Base-by-base conservation (phyloP, 2,888 invertebrate species). In the Craniophora ligustri region DNA sequence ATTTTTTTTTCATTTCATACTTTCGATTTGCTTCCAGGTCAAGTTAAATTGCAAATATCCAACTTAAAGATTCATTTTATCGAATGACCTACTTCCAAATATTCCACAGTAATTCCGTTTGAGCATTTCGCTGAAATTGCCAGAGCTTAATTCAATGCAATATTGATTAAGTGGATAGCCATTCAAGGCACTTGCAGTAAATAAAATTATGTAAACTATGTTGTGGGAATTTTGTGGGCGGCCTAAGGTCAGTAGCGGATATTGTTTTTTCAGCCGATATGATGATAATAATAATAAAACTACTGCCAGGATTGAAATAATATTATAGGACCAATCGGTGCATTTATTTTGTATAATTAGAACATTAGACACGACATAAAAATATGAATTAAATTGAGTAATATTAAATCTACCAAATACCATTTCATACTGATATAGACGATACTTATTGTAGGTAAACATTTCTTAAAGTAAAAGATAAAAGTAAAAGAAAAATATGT, bases 11-110 rank as follows among this genome's bases (percentile, higher is more conserved):
- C n/a, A n/a, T 14, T 3, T 13, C 11, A 11, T 39, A 21, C 10
- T 47, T 21, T 38, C 28, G 14, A 31, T n/a, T n/a, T 48, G 23
- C 21, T 42, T 39, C 19, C 15, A 13, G n/a, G 55, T 30, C 34
- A 41, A 14, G n/a, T 16, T 32, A 36, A 40, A 8, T 26, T 16
- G 40, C 11, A 35, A 36, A 18, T 40, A 30, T 36, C 15, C 6
- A 21, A 16, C 16, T 19, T 13, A 54, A 63, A 45, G 45, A 39
- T 63, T 55, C 21, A 40, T 55, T 55, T 35, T 13, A 35, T 15
- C 26, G 34, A 62, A 11, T 63, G 59, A 35, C 59, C 64, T 40
- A 63, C 45, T 63, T 59, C 16, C 10, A n/a, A 42, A 36, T 45
- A 34, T 36, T 44, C 40, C 26, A 5, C 3, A 13, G 19, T 23